A percentile compares a stretch with the other conserved stretches of the same genome.
Evolutionary conservation across 1,140 invertebrate species (phyloP).

Genomic region (Popillia japonica): DNA sequence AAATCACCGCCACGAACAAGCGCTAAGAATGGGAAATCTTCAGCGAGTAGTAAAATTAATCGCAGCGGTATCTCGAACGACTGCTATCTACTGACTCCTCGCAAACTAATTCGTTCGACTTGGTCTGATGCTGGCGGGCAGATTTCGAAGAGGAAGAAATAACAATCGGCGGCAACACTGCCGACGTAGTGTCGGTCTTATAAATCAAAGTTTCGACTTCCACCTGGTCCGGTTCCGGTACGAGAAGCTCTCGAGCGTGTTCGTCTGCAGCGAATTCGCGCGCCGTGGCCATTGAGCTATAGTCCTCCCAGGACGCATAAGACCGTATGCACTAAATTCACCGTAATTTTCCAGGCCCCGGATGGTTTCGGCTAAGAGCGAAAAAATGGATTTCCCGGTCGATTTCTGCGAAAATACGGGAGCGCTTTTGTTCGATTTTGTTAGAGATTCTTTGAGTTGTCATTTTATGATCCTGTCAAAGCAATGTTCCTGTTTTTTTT

Average conservation of each 20-base stretch:
- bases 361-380: not conserved
- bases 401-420: too few relatives aligned
- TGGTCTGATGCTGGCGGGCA: slow-evolving; percentile 1
- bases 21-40: not conserved
- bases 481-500: too few relatives aligned
- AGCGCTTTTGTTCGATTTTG: too few relatives aligned
- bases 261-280: not conserved
- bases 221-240: slow-evolving; percentile 36
- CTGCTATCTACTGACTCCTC: not conserved
- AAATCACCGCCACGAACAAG: slow-evolving; percentile 12
- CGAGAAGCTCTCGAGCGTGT: slow-evolving; percentile 34
- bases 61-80: not conserved
- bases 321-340: slow-evolving; percentile 32
- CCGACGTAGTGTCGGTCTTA: not conserved
- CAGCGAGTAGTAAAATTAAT: slow-evolving; percentile 25
- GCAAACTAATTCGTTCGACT: slow-evolving; percentile 29
- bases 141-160: slow-evolving; percentile 12
- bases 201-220: slow-evolving; percentile 40
- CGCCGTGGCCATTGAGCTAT: slow-evolving; percentile 29
- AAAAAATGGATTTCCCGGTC: not conserved
- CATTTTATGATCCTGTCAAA: too few relatives aligned
- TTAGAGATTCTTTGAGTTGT: too few relatives aligned
- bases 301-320: slow-evolving; percentile 36
- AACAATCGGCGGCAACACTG: slow-evolving; percentile 5
- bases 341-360: slow-evolving; percentile 24